Conservation (phyloP, 2,888 invertebrate species). For the Ophioninae sp. region DNA sequence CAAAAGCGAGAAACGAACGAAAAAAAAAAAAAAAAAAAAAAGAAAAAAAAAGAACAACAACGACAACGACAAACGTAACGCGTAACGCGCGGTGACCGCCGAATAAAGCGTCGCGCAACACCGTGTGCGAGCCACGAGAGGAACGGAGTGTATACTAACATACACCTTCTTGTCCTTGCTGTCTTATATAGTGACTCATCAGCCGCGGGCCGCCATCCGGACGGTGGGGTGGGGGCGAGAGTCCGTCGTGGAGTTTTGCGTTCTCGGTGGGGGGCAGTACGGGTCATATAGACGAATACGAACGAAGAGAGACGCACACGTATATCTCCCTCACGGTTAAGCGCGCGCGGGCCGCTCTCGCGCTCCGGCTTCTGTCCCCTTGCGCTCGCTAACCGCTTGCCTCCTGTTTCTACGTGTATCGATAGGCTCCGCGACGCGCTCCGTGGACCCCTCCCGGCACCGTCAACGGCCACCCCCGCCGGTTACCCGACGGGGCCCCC, state of each 20-base stretch:
- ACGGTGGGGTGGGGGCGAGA: slow-evolving; percentile 64
- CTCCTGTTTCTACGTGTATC: slow-evolving; percentile 31
- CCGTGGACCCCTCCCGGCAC: slow-evolving; percentile 5
- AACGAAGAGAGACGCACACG: slow-evolving; percentile 24
- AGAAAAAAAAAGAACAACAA: slow-evolving; percentile 47
- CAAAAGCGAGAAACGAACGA: not conserved
- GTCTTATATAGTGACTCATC: slow-evolving; percentile 81
- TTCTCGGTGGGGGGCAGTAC: slow-evolving; percentile 64
- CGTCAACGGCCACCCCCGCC: slow-evolving; percentile 49
- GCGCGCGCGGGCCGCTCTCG: slow-evolving; percentile 41
- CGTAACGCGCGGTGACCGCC: slow-evolving; percentile 71
- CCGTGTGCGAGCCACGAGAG: slow-evolving; percentile 78
- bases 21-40: slow-evolving; percentile 19
- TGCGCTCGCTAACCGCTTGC: slow-evolving; percentile 25
- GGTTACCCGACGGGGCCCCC: slow-evolving; percentile 59
- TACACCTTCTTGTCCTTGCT: slow-evolving; percentile 81
- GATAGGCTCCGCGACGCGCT: slow-evolving; percentile 23
- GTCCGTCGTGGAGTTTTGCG: slow-evolving; percentile 55
- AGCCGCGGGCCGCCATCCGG: slow-evolving; percentile 72
- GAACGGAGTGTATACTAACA: slow-evolving; percentile 80
- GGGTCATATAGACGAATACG: slow-evolving; percentile 48
- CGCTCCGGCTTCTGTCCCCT: slow-evolving; percentile 15
- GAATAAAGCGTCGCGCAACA: slow-evolving; percentile 66
- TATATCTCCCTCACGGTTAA: slow-evolving; percentile 29
- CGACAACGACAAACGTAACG: too few species aligned